Evolutionary conservation across 2,888 invertebrate genomes (phyloP), one percentile per base, ranked within the genome.

Genomic region (Nematopogon swammerdamellus): DNA sequence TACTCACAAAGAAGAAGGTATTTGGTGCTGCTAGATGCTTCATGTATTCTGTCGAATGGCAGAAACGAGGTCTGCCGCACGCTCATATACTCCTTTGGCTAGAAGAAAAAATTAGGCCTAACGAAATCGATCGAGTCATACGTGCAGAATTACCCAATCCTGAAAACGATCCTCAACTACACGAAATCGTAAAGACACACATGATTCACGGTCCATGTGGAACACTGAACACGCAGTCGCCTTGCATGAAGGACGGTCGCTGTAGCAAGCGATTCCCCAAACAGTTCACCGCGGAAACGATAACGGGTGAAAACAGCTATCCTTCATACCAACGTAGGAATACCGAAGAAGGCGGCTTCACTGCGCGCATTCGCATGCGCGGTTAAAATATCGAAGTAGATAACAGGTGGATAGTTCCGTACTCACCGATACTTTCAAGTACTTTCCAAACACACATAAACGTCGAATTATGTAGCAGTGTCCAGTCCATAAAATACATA

Each of bases 201-300:
- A 36, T 36, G 36, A 36, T 36, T 14, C 47, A 47, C 6, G 61
- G 63, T 5, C 62, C 63, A 11, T 63, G 63, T 53, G 62, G 62
- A 8, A 18, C 18, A 2, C 47, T 59, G 1, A 65, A 64, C 52
- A 44, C 46, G 3, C 52, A 53, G 14, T 59, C 62, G 16, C 61
- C 44, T 44, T 44, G 36, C 18, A 19, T 18, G 18, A 48, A 52
- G 50, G 55, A 56, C 6, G 53, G 53, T 59, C 55, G 53, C 49
- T 57, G 57, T n/a, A 54, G 54, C 8, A 72, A 72, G 55, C 54
- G 55, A 8, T 73, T 60, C 53, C 71, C 68, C 47, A 46, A 55
- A 16, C 51, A 52, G 49, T 52, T 60, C 19, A 43, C 53, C n/a
- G 61, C 63, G 50, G 54, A 55, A 42, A 71, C 68, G 6, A 46